Base-by-base conservation (phyloP, 2,113 vertebrate genomes). In the Burhinus bistriatus region DNA sequence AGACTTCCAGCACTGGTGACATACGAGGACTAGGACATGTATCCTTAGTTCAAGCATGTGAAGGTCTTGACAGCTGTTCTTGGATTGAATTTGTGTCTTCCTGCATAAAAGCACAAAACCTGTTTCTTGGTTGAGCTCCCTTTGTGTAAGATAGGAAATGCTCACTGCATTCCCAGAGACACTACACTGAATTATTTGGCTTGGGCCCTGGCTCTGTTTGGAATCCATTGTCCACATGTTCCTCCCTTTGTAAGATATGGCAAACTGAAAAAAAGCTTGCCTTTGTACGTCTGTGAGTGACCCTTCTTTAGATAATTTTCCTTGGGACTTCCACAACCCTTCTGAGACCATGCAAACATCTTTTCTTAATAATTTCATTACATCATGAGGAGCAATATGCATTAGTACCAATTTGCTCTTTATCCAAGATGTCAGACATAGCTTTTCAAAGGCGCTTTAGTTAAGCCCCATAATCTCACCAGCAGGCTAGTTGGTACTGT, bases 301-400 rank as follows among this genome's bases (percentile, higher is more conserved):
- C 76, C 10, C 42, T 90, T 76, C 65, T 75, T 76, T 21, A 61
- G 34, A 34, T 40, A 40, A 76, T 82, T 89, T 83, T 93, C 68
- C 38, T 57, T 57, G 47, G 29, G 49, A 89, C 83, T 91, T 94
- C 73, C 77, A 59, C 72, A 86, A 27, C 64, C 18, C 36, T 89
- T 90, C 32, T 17, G 9, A 88, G 38, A 89, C 38, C 64, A 75
- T 73, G 47, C n/a, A 62, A 78, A 91, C 75, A 90, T 73, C 45
- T 96, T 94, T 80, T 94, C 45, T 69, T 77, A 91, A 90, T 90
- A 85, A 94, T 7, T 62, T 45, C 36, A 52, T 79, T 80, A 72
- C 87, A 70, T 83, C 83, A 38, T 9, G 66, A 75, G 51, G 22
- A 75, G 15, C 77, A 75, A n/a, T 36, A 62, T 38, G 30, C 49